Percentiles rank a stretch among this genome's conserved stretches.
phyloP scores from a whole-genome alignment of 2,797 vertebrate genomes.

The Macropodus opercularis region DNA sequence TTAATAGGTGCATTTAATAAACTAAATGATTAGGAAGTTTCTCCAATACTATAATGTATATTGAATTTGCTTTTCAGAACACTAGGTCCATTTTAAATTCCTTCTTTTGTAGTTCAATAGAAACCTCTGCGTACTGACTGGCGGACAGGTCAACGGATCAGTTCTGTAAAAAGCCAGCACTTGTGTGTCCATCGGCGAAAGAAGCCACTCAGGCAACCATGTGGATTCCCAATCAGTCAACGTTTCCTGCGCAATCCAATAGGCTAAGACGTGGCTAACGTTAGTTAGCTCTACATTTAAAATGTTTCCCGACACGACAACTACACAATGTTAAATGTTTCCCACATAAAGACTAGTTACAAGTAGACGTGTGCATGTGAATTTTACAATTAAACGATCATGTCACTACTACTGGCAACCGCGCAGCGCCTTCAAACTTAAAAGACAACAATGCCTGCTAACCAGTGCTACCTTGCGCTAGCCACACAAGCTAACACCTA shows the following conservation, averaged over 20 bases:
- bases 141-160: background rate
- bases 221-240: constrained; percentile 61
- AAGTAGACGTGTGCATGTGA: accelerated
- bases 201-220: constrained; percentile 55
- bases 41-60: too few species aligned
- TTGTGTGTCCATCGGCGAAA: constrained; percentile 16
- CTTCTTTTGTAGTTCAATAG: background rate
- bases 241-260: constrained; percentile 70
- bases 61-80: too few species aligned
- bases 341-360: accelerated
- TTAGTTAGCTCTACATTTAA: constrained; percentile 24
- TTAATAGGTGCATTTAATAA: too few species aligned
- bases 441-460: constrained; percentile 74
- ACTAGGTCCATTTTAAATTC: too few species aligned
- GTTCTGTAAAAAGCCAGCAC: background rate
- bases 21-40: too few species aligned
- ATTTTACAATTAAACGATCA: background rate
- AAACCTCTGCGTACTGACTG: background rate
- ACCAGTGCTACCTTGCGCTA: constrained; percentile 43
- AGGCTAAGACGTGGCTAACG: constrained; percentile 58
- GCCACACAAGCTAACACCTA: constrained; percentile 48
- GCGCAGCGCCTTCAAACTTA: constrained; percentile 23
- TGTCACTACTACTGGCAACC: constrained; percentile 6
- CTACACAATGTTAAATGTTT: background rate
- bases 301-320: constrained; percentile 4